Conservation (phyloP, 2,888 invertebrate species). For the Neocrepidodera transversa region DNA sequence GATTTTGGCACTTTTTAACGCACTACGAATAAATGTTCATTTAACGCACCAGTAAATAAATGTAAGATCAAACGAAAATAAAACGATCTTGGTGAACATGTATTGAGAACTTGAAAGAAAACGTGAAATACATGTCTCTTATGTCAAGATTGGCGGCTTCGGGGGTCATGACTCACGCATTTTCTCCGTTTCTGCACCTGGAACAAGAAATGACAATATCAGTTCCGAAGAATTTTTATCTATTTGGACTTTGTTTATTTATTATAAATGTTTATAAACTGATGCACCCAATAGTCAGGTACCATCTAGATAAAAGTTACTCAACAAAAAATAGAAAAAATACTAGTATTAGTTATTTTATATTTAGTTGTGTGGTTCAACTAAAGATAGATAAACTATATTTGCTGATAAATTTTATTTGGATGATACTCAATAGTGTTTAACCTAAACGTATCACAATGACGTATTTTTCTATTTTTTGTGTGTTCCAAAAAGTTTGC, state of each 20-base stretch:
- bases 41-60: too few relatives aligned
- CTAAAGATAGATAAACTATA: too few relatives aligned
- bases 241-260: constrained; percentile 7
- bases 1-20: constrained; percentile 37
- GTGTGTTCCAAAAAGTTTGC: too few relatives aligned
- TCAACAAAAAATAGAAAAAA: too few relatives aligned
- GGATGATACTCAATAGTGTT: too few relatives aligned
- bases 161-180: constrained; percentile 43
- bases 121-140: constrained; percentile 39
- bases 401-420: too few relatives aligned
- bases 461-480: too few relatives aligned
- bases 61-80: constrained; percentile 33
- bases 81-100: constrained; percentile 35
- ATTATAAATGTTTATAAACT: constrained; percentile 13
- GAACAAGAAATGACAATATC: constrained; percentile 26
- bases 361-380: too few relatives aligned
- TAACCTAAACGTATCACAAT: too few relatives aligned
- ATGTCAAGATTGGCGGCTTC: constrained; percentile 38
- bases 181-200: constrained; percentile 27
- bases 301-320: too few relatives aligned
- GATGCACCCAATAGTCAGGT: neutral
- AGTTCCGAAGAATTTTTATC: constrained; percentile 22
- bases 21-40: constrained; percentile 33
- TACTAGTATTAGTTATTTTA: too few relatives aligned
- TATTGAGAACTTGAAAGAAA: constrained; percentile 29